phyloP scores from a whole-genome alignment of 2,888 invertebrate genomes.

The Cartodere bifasciata region DNA sequence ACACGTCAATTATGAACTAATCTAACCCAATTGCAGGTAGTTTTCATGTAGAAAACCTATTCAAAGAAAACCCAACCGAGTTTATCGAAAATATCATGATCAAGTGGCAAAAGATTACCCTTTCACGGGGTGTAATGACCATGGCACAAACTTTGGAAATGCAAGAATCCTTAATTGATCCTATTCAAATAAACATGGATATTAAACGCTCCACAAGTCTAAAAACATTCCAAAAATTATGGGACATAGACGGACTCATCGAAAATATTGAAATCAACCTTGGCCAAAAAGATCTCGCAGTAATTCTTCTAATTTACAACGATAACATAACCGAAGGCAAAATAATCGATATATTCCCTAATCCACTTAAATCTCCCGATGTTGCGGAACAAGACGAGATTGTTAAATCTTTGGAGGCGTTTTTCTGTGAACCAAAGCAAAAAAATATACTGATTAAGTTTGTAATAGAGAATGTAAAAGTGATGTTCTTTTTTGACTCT shows the following conservation, averaged over 20 bases:
- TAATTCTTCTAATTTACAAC: slow-evolving; percentile 55
- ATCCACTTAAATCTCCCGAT: slow-evolving; percentile 22
- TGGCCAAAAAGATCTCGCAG: slow-evolving; percentile 63
- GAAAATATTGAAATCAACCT: slow-evolving; percentile 55
- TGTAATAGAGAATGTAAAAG: slow-evolving; percentile 54
- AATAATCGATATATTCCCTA: slow-evolving; percentile 37
- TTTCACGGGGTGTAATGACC: slow-evolving; percentile 60
- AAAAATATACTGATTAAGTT: slow-evolving; percentile 48
- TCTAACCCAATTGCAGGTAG: slow-evolving; percentile 41
- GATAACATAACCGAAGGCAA: slow-evolving; percentile 55
- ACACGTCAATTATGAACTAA: neutral
- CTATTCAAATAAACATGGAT: slow-evolving; percentile 57
- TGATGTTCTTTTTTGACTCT: slow-evolving; percentile 59
- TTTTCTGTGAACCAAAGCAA: slow-evolving; percentile 54
- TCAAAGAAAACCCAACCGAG: slow-evolving; percentile 38
- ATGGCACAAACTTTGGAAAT: slow-evolving; percentile 59
- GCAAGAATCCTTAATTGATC: slow-evolving; percentile 67
- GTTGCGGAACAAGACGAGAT: slow-evolving; percentile 22
- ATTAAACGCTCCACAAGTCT: slow-evolving; percentile 50
- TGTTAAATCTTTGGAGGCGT: slow-evolving; percentile 59
- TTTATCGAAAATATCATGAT: slow-evolving; percentile 59
- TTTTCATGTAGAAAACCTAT: slow-evolving; percentile 68
- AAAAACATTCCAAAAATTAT: slow-evolving; percentile 30
- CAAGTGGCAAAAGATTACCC: slow-evolving; percentile 52
- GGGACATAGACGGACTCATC: slow-evolving; percentile 52